Evolutionary conservation across 2,888 invertebrate species (phyloP).

Genomic region (Cataglyphis albicans): DNA sequence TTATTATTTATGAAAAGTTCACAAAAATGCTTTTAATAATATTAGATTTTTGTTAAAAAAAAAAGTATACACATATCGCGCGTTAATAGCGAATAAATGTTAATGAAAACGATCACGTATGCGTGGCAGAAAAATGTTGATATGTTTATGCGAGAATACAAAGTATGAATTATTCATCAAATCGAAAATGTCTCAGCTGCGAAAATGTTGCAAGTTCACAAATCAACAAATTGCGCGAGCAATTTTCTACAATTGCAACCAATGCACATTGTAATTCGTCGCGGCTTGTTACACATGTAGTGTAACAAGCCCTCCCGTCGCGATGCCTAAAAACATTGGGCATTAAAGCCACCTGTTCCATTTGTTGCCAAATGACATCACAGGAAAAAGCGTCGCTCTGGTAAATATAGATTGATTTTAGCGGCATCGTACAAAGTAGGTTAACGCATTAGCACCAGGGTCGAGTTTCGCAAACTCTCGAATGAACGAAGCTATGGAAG

Average conservation of each 20-base stretch:
- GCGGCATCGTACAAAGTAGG: conserved; percentile 53
- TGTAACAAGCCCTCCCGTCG: neutral
- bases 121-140: neutral
- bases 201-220: neutral
- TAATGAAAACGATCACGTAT: neutral
- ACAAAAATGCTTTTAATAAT: neutral
- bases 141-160: neutral
- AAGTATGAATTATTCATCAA: neutral
- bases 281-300: too few species aligned
- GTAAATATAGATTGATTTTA: conserved; percentile 34
- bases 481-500: neutral
- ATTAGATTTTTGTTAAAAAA: neutral
- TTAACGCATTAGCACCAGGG: conserved; percentile 53
- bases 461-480: conserved; percentile 49
- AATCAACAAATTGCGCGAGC: neutral
- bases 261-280: neutral
- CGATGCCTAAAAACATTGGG: neutral
- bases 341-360: conserved; percentile 42
- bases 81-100: neutral
- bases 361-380: neutral
- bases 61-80: too few species aligned
- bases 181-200: neutral
- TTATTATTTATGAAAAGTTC: neutral
- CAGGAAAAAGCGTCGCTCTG: neutral
- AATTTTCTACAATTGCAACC: neutral